A percentile compares a stretch with the other conserved stretches of the same genome.
Evolutionary conservation across 1,140 invertebrate species (phyloP).

Genomic region (Rhyacophila brunnea): DNA sequence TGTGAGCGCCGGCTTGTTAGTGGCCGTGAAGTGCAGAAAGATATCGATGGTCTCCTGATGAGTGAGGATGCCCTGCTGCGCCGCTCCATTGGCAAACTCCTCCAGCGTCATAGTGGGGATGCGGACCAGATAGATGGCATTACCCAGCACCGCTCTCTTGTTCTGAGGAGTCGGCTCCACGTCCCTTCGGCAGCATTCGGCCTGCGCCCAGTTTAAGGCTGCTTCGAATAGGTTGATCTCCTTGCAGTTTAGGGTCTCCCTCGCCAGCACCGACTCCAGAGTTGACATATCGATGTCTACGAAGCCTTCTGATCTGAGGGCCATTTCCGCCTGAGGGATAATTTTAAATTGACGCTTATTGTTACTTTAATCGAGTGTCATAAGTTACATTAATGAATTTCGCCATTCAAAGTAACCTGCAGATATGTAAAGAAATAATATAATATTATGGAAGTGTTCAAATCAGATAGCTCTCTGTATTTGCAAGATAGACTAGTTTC

Average conservation of each 20-base stretch:
- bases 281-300: constrained; percentile 89
- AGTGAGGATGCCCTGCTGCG: constrained; percentile 83
- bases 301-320: constrained; percentile 89
- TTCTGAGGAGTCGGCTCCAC: constrained; percentile 71
- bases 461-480: too few relatives aligned
- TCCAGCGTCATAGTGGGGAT: constrained; percentile 88
- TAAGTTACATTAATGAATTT: too few relatives aligned
- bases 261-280: constrained; percentile 79
- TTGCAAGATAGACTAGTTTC: too few relatives aligned
- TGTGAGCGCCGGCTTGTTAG: constrained; percentile 75
- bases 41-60: constrained; percentile 89
- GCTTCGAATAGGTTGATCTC: constrained; percentile 88
- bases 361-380: too few relatives aligned
- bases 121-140: constrained; percentile 80
- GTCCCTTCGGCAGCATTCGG: constrained; percentile 79
- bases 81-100: constrained; percentile 88
- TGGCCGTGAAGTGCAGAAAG: constrained; percentile 85
- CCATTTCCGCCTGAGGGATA: constrained; percentile 80
- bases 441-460: too few relatives aligned
- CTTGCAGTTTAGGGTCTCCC: constrained; percentile 89
- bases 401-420: too few relatives aligned
- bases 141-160: constrained; percentile 71
- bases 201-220: constrained; percentile 84
- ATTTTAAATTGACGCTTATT: too few relatives aligned
- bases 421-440: too few relatives aligned